Base-by-base conservation (phyloP, 2,797 vertebrate genomes). In the Gymnodraco acuticeps region DNA sequence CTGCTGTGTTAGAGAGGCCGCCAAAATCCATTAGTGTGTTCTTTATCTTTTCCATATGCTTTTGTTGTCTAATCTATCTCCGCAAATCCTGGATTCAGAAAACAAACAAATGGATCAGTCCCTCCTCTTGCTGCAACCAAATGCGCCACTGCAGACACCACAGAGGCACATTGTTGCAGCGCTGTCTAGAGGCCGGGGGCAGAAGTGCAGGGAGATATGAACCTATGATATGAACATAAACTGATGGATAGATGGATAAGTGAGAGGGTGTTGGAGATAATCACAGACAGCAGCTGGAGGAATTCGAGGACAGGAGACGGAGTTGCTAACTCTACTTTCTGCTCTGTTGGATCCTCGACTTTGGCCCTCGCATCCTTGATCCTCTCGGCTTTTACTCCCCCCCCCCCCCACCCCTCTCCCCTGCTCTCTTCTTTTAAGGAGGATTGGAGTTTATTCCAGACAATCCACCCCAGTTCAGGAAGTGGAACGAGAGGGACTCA, bases 11-110 rank as follows among this genome's bases (percentile, higher is more conserved):
- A 84, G 92, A 91, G 81, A 92, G 89, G 81, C 86, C 0, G 7
- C 88, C 82, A 95, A 94, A 96, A 93, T 92, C 94, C 94, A 95
- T 96, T 96, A 96, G n/a, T n/a, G 95, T 95, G 90, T 95, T 89
- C 89, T 94, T 95, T 94, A 94, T 93, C 93, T 81, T 31, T 79
- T 66, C 93, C 93, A 94, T 94, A 95, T 95, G 94, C 94, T 96
- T 95, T 95, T 94, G 94, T 94, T 86, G 88, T 92, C 78, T 96
- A 95, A 96, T 96, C 96, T 95, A 95, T 95, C 94, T 89, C 88
- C 73, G 90, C 90, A 96, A 96, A 96, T 96, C 95, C 92, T 81
- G 92, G 93, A 94, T 87, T 93, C 92, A 94, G 92, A 95, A 95
- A 95, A 94, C 93, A 96, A 95, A 95, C 93, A 94, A 94, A 94